phyloP scores from a whole-genome alignment of 2,113 vertebrate species.

The Dicentrarchus labrax region DNA sequence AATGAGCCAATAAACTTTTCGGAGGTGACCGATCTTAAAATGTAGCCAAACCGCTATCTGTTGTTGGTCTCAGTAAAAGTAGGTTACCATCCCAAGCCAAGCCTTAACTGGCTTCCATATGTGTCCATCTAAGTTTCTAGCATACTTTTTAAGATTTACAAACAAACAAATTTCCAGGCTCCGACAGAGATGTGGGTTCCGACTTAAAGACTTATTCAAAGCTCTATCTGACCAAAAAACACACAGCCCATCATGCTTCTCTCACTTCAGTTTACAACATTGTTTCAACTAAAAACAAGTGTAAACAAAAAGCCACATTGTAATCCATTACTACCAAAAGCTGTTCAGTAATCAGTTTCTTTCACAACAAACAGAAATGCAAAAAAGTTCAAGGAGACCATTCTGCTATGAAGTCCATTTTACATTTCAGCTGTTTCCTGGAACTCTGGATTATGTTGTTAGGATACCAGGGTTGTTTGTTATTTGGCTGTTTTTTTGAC shows the following conservation, averaged over 20 bases:
- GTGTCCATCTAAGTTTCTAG: conserved; percentile 51
- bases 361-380: conserved; percentile 29
- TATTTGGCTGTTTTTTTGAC: conserved; percentile 34
- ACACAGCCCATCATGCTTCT: conserved; percentile 8
- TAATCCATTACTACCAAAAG: conserved; percentile 27
- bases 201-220: conserved; percentile 41
- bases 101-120: conserved; percentile 60
- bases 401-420: conserved; percentile 7
- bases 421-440: conserved; percentile 43
- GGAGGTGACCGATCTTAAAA: conserved; percentile 54
- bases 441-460: conserved; percentile 54
- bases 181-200: conserved; percentile 33
- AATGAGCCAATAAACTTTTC: conserved; percentile 70
- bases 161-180: conserved; percentile 59
- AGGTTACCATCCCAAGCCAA: conserved; percentile 49
- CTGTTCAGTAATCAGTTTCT: conserved; percentile 27
- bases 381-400: neutral
- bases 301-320: conserved; percentile 46
- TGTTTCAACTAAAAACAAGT: conserved; percentile 24
- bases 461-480: conserved; percentile 40
- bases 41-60: conserved; percentile 62
- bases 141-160: conserved; percentile 55
- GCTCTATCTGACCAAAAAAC: conserved; percentile 39
- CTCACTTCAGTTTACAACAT: conserved; percentile 25
- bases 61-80: conserved; percentile 53